Percentiles rank a stretch among this genome's conserved stretches.
Conservation (phyloP, 2,888 invertebrate genomes). For the Bunonema sp. region DNA sequence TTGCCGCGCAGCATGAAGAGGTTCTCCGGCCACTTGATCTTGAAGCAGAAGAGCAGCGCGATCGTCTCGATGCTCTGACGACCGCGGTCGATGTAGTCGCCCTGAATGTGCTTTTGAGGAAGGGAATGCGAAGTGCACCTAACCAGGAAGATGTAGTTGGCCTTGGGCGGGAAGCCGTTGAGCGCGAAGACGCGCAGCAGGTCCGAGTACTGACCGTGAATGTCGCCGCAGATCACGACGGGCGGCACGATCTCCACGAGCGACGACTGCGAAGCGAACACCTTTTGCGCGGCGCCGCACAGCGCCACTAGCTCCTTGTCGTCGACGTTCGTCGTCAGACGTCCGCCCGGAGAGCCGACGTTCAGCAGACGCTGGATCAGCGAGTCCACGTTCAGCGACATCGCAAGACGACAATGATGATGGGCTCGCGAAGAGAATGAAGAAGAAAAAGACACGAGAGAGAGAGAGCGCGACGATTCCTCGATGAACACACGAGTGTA, state of each 20-base stretch:
- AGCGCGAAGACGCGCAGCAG: slow-evolving; percentile 32
- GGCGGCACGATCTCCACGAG: slow-evolving; percentile 30
- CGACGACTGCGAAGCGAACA: slow-evolving; percentile 21
- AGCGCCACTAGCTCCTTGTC: slow-evolving; percentile 15
- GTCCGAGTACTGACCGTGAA: slow-evolving; percentile 31
- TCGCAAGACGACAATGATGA: no score
- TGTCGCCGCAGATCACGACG: slow-evolving; percentile 30
- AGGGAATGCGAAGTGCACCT: no score
- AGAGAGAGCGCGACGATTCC: no score
- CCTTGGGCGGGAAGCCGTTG: slow-evolving; percentile 31
- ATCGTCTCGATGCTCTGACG: slow-evolving; percentile 37
- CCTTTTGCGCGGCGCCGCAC: slow-evolving; percentile 19
- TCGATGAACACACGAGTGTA: no score
- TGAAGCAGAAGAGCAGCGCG: slow-evolving; percentile 31
- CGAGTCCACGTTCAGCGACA: slow-evolving; percentile 15
- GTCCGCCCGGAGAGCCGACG: slow-evolving; percentile 14
- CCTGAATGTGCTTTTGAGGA: no score
- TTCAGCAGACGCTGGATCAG: slow-evolving; percentile 15
- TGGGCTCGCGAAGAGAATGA: not conserved
- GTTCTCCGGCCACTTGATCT: slow-evolving; percentile 24
- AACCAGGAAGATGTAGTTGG: slow-evolving; percentile 32
- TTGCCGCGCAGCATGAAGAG: slow-evolving; percentile 37
- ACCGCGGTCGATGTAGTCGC: slow-evolving; percentile 34
- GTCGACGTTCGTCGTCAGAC: slow-evolving; percentile 11
- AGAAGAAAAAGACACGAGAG: no score